These are phyloP conservation scores for Sebastes itinus DNA, from an alignment of 2,797 vertebrate genomes.

Conservation along the genomic window DNA sequence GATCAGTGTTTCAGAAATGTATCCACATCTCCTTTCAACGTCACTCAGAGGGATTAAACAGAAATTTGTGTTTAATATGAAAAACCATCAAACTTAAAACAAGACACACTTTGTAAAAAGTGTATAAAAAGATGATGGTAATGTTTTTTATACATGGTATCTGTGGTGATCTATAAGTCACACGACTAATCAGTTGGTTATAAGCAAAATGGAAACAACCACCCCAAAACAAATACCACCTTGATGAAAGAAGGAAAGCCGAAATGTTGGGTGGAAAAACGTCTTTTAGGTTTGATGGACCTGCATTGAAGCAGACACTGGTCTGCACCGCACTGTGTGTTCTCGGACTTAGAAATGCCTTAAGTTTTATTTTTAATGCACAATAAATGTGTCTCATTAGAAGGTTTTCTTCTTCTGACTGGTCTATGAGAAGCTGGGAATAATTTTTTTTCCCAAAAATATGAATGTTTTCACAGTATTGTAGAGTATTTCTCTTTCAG, in stretches of 20 bases:
- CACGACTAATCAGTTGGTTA: neutral
- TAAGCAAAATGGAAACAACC: neutral
- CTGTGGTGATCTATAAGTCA: neutral
- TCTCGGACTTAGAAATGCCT: neutral
- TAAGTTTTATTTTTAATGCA: neutral
- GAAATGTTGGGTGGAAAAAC: too few relatives aligned
- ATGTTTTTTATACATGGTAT: neutral
- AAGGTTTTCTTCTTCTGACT: too few relatives aligned
- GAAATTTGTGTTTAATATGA: neutral
- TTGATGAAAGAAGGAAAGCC: neutral
- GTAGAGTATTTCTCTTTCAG: neutral
- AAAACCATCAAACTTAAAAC: neutral
- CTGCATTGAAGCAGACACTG: too few relatives aligned
- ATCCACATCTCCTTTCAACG: neutral
- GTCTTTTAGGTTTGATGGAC: too few relatives aligned
- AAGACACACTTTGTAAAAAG: neutral
- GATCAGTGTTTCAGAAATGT: neutral
- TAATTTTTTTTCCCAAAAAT: rapidly evolving
- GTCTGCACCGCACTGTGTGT: too few relatives aligned
- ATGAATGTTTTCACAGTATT: too few relatives aligned
- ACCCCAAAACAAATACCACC: neutral
- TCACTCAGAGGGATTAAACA: neutral
- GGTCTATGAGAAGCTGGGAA: too few relatives aligned
- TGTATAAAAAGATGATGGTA: too few relatives aligned
- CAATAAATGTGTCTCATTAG: neutral